Base-by-base conservation (phyloP, 2,797 vertebrate species). In the Chaenodraco wilsoni region DNA sequence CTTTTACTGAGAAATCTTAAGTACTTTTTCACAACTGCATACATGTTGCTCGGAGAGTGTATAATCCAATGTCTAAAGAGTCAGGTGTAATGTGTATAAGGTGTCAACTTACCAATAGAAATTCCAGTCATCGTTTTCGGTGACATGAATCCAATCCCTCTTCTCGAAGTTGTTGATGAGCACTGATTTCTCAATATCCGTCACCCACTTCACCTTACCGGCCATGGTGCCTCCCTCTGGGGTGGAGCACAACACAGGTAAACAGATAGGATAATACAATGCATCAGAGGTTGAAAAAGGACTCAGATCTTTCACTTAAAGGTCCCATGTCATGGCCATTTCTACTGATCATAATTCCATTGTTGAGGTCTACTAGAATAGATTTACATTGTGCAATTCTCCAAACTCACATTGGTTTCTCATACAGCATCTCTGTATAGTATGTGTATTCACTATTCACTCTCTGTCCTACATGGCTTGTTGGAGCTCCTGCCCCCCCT, bases 141-240 rank as follows among this genome's bases (percentile, higher is more conserved):
- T 87, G 68, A 99, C 98, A 76, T 95, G 97, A 65, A 95, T 68
- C 98, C 98, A 99, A 70, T 97, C 97, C 88, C 98, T 96, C 89
- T 99, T 99, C 85, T 99, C 98, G 75, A 99, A 99, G 94, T 99
- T 99, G 87, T 99, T 99, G 89, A 99, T 96, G 65, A 99, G 94
- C 88, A 99, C 98, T 0, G 98, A 99, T 85, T 99, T 99, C 90
- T 99, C 97, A 52, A 99, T 98, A 56, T 99, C 98, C 14, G 98
- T 99, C 84, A 98, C 98, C 98, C 98, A 99, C 79, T 98, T 99
- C 65, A 98, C 96, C 91, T 97, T 98, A 85, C 95, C 96, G 62
- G 98, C 96, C 98, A 99, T 99, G 86, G 67, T 87, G 82, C 92
- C 90, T 84, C 87, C 89, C 83, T 63, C 87, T 85, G 52, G 64